These are phyloP conservation scores for Calephelis nemesis DNA, from an alignment of 1,140 invertebrate species.

Conservation along the genomic window DNA sequence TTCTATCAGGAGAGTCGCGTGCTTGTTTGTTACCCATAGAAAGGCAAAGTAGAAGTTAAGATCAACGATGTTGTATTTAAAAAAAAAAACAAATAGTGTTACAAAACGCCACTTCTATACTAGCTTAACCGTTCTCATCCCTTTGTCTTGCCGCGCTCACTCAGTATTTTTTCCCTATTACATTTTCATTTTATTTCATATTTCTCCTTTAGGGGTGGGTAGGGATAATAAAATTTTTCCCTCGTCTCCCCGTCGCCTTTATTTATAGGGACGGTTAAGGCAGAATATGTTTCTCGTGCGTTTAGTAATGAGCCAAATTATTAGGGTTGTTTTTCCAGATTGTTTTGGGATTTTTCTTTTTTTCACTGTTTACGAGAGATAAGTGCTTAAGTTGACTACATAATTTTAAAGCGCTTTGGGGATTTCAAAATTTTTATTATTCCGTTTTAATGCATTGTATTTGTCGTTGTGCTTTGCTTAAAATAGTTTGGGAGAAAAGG, in stretches of 20 bases:
- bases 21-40: no score
- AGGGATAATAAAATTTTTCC: conserved; percentile 77
- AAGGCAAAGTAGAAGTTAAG: no score
- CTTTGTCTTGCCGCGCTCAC: conserved; percentile 69
- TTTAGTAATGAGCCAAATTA: conserved; percentile 75
- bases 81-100: no score
- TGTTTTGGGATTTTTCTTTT: conserved; percentile 42
- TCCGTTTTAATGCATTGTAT: no score
- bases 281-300: conserved; percentile 73
- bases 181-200: conserved; percentile 79
- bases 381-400: conserved; percentile 39
- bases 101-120: conserved; percentile 38
- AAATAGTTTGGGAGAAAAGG: no score
- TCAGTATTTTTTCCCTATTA: conserved; percentile 77
- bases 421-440: neutral
- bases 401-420: neutral
- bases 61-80: no score
- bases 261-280: conserved; percentile 73
- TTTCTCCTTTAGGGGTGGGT: conserved; percentile 65
- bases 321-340: conserved; percentile 69
- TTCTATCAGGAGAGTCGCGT: no score
- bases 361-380: conserved; percentile 55
- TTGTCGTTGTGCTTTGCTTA: no score
- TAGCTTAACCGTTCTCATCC: conserved; percentile 42
- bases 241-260: conserved; percentile 59